Percentiles rank a stretch among this genome's conserved stretches.
Conservation (phyloP, 2,113 vertebrate genomes). For the Rhizomys pruinosus region DNA sequence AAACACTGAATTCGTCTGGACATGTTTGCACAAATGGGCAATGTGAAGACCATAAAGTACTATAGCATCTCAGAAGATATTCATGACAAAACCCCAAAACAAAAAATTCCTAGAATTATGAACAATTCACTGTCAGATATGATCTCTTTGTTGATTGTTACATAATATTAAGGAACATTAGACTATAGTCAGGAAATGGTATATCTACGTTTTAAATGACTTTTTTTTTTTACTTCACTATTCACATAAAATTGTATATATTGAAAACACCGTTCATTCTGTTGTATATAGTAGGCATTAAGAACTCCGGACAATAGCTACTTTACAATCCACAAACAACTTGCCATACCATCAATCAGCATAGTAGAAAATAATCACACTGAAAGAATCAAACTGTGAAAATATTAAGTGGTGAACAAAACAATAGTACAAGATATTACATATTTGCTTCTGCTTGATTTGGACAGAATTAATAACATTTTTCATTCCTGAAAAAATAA, state of each 20-base stretch:
- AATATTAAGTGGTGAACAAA: slow-evolving; percentile 58
- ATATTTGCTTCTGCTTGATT: slow-evolving; percentile 69
- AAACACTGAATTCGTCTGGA: slow-evolving; percentile 91
- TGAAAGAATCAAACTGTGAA: slow-evolving; percentile 66
- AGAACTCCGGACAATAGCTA: slow-evolving; percentile 42
- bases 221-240: slow-evolving; percentile 82
- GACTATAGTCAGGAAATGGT: slow-evolving; percentile 82
- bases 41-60: slow-evolving; percentile 69
- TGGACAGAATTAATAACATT: slow-evolving; percentile 62
- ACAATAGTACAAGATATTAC: slow-evolving; percentile 61
- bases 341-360: slow-evolving; percentile 54
- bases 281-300: slow-evolving; percentile 43
- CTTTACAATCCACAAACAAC: slow-evolving; percentile 70
- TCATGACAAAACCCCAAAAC: slow-evolving; percentile 71
- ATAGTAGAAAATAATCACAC: slow-evolving; percentile 73
- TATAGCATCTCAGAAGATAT: slow-evolving; percentile 52
- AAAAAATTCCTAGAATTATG: slow-evolving; percentile 69
- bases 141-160: slow-evolving; percentile 74
- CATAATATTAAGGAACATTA: slow-evolving; percentile 79
- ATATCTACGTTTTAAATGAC: slow-evolving; percentile 82
- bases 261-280: slow-evolving; percentile 84
- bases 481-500: slow-evolving; percentile 64
- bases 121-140: slow-evolving; percentile 59
- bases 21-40: slow-evolving; percentile 87
- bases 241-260: slow-evolving; percentile 84